Base-by-base conservation (phyloP, 2,113 vertebrate species). In the Cephalopterus ornatus region DNA sequence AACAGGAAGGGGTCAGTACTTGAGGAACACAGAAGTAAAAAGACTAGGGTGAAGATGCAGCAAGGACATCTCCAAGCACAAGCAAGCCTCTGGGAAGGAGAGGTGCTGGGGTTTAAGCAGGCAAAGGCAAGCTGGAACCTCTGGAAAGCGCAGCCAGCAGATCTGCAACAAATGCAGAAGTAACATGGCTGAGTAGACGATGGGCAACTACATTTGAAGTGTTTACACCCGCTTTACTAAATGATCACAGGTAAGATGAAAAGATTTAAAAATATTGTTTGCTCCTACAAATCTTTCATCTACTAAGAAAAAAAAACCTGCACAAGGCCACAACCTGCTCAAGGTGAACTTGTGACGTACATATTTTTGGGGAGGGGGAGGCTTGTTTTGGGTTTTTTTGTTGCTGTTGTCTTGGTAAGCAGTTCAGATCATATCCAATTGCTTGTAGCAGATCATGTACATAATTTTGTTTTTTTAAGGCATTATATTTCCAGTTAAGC, bases 71-170 rank as follows among this genome's bases (percentile, higher is more conserved):
- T 61, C 24, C 26, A 55, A 68, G 19, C 10, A 30, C 17, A 56
- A 42, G 8, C 0, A 3, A 24, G 30, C 14, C 19, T 68, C 14
- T 14, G 14, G 20, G 12, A 85, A 6, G 21, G 19, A 65, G 7
- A 50, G 19, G 21, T 8, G 8, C 11, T 1, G 2, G 2, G 4
- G 11, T 58, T 67, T 67, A 53, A 37, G 27, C 10, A 63, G 6
- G n/a, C 32, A 63, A 87, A 82, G 15, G 8, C 30, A 52, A 65
- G 8, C 4, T 41, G 28, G 32, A 85, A 63, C 5, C 14, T 52
- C 33, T 32, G 35, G 4, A 12, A 67, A 63, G 14, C 0, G 0
- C 66, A 50, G 35, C 12, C 39, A 65, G n/a, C 2, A 1, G 24
- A 56, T 49, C 49, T 33, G 6, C 50, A 49, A 49, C 1, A 1